phyloP scores from a whole-genome alignment of 2,888 invertebrate genomes.

The Ormyrus nitidulus region DNA sequence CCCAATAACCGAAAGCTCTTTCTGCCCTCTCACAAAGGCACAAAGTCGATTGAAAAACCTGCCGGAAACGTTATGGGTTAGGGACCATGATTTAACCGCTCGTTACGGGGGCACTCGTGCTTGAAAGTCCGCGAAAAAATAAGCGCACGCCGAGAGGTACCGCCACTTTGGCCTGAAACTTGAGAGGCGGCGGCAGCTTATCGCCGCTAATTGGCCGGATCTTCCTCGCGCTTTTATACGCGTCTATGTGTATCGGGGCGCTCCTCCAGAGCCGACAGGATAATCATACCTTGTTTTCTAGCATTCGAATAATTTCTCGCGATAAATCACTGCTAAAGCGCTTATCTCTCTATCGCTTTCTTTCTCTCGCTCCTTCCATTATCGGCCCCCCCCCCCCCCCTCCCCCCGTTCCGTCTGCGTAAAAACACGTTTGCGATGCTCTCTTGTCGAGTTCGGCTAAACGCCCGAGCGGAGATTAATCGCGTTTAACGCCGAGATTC shows the following conservation, averaged over 20 bases:
- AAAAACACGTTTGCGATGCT: constrained; percentile 44
- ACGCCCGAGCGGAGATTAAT: constrained; percentile 48
- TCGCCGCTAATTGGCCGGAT: constrained; percentile 50
- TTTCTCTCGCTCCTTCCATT: constrained; percentile 53
- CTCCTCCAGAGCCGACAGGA: constrained; percentile 60
- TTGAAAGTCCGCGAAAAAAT: not conserved
- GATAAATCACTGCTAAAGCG: constrained; percentile 74
- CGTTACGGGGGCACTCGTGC: not conserved
- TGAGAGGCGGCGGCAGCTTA: not conserved
- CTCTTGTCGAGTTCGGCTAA: constrained; percentile 11
- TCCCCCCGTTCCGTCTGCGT: not conserved
- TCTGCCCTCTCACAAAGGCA: constrained; percentile 19
- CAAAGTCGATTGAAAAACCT: constrained; percentile 18
- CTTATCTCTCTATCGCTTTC: constrained; percentile 58
- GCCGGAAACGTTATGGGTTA: not conserved
- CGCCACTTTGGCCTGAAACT: too few species aligned
- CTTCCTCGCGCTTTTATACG: constrained; percentile 39
- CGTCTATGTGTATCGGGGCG: not conserved
- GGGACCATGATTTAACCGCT: constrained; percentile 12
- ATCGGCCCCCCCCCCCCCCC: not conserved
- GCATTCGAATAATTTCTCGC: constrained; percentile 74
- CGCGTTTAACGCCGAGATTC: constrained; percentile 43
- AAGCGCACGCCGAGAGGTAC: not conserved
- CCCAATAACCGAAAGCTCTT: constrained; percentile 52
- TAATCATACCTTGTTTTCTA: constrained; percentile 75